These are phyloP conservation scores for Synanthedon myopaeformis DNA, from an alignment of 2,888 invertebrate species.

Conservation along the genomic window DNA sequence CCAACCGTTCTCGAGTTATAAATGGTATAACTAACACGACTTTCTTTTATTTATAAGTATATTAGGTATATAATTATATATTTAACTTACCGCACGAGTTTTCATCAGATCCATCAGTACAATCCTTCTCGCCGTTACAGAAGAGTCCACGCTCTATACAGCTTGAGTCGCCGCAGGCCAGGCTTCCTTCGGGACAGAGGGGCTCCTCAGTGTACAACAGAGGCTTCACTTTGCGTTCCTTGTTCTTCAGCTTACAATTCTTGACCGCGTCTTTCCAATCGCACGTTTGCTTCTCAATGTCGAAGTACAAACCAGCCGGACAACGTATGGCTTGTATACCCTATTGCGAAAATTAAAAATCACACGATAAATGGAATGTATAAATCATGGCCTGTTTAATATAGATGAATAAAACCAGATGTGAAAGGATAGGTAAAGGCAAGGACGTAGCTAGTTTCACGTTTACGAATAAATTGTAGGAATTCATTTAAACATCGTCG, in stretches of 20 bases:
- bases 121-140: constrained; percentile 94
- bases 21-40: too few species aligned
- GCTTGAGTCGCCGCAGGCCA: constrained; percentile 88
- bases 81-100: constrained; percentile 85
- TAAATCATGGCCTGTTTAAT: not conserved
- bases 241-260: constrained; percentile 91
- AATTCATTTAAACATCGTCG: not conserved
- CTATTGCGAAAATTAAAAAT: constrained; percentile 43
- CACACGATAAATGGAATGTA: not conserved
- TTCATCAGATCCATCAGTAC: constrained; percentile 89
- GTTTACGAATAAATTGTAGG: not conserved
- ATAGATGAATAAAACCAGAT: constrained; percentile 8
- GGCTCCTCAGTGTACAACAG: constrained; percentile 90
- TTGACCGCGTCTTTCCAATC: constrained; percentile 96
- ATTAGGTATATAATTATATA: too few species aligned
- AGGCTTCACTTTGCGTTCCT: constrained; percentile 89
- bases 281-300: constrained; percentile 94
- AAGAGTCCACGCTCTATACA: constrained; percentile 91
- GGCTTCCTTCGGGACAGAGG: constrained; percentile 85
- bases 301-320: constrained; percentile 92
- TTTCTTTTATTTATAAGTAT: too few species aligned
- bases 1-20: too few species aligned
- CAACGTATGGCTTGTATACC: constrained; percentile 94
- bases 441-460: constrained; percentile 9
- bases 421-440: constrained; percentile 10